Base-by-base conservation (phyloP, 2,113 vertebrate genomes). In the Pholis gunnellus region DNA sequence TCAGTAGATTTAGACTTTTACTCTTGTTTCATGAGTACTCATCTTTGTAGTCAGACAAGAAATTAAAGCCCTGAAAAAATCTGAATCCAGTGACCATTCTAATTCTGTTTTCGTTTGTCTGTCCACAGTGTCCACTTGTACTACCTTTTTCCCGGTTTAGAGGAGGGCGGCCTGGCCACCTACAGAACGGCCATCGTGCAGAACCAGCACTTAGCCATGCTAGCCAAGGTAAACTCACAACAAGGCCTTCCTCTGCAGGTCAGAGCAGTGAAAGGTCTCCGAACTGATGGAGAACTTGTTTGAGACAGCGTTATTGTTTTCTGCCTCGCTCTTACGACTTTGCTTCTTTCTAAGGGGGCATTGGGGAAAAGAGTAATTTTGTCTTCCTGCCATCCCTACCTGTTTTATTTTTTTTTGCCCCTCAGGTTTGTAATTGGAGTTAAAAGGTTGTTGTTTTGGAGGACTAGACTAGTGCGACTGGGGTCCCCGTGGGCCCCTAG, bases 131-230 rank as follows among this genome's bases (percentile, higher is more conserved):
- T 99, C 79, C 98, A 99, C 89, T 91, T 99, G 61, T 99, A 99
- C 91, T 99, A 98, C 90, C 92, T 99, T n/a, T 99, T 99, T 54
- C 98, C 98, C 31, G 96, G 87, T 29, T 93, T 99, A 83, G 98
- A 99, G 88, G 98, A 99, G 93, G 98, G 98, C 70, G 98, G 98
- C 13, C 94, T 99, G 85, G 98, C 98, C 29, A 99, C 98, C 0
- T 99, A 99, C 84, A 95, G 98, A 64, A 99, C 98, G 0, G 98
- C 98, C 85, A 99, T 99, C 0, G 98, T 99, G 5, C 98, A 99
- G 95, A 99, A 99, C 87, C 98, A 99, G 10, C 98, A 99, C 92
- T 95, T 99, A 54, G 98, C 98, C 84, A 98, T 99, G 97, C 87
- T 99, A 22, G 98, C 98, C 17, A 99, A 99, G 97, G 98, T 99